phyloP scores from a whole-genome alignment of 2,888 invertebrate genomes.

The Elysia crispata region DNA sequence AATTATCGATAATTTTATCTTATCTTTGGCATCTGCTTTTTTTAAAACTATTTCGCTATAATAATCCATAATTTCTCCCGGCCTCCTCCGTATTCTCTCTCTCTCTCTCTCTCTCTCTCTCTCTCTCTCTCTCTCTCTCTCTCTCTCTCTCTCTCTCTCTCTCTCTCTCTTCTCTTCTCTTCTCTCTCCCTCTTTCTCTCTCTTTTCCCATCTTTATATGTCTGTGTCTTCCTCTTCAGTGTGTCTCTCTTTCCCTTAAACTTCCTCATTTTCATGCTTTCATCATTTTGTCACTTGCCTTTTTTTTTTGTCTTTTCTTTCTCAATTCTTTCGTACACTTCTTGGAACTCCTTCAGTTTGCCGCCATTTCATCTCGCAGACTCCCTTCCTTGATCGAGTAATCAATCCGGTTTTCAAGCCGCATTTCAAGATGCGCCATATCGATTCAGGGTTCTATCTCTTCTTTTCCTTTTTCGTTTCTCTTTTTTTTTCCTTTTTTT shows the following conservation, averaged over 20 bases:
- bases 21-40: no score
- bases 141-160: background rate
- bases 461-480: no score
- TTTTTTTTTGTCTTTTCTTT: background rate
- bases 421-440: background rate
- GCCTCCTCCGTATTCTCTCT: no score
- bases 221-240: no score
- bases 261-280: background rate
- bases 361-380: background rate
- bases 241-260: background rate
- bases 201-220: background rate
- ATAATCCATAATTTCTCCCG: no score
- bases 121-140: background rate
- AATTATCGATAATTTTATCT: no score
- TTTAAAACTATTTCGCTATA: no score
- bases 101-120: background rate
- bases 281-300: no score
- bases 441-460: constrained; percentile 12
- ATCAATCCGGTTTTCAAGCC: background rate
- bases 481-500: no score
- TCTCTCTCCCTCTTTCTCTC: background rate
- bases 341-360: background rate
- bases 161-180: no score
- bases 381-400: background rate
- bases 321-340: background rate